Evolutionary conservation across 2,113 vertebrate genomes (phyloP), one percentile per base, ranked within the genome.

Genomic region (Syrmaticus mikado): DNA sequence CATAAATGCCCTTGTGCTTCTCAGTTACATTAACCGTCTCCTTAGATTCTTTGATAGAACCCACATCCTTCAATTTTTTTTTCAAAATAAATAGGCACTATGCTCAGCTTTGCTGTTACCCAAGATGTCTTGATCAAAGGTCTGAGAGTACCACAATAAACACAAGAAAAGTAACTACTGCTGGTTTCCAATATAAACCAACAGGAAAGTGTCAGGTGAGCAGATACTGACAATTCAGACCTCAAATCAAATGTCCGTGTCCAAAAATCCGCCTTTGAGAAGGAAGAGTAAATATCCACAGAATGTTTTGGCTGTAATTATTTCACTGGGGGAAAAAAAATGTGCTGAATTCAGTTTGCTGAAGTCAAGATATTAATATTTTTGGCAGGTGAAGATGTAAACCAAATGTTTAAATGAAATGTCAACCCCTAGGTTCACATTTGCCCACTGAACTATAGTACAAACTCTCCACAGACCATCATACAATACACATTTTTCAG

Each of bases 341-440:
- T 53, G 30, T 61, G 77, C 80, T 88, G 82, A 93, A 92, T 95
- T 90, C 28, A 40, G 43, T 94, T 94, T 82, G 73, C 74, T 84
- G 3, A 93, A 95, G 90, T 92, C 53, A 45, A 89, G 92, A 46
- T 85, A 30, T 94, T 78, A 94, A 86, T 96, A 83, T 94, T 97
- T 95, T 93, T 95, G 92, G 90, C 94, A 86, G 90, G 74, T 65
- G 65, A 95, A 91, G 92, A 94, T 75, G 57, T 90, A 95, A 97
- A 93, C 95, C 94, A 92, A 95, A 88, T 90, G 95, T 94, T 95
- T 90, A 93, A 94, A 71, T 86, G 91, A 96, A 97, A 94, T 66
- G 92, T 90, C 93, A 94, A 83, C 82, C 52, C 91, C 78, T 72
- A 62, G 36, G 82, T 82, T 74, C 89, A 8, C 86, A 45, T 92